Percentiles rank a stretch among this genome's conserved stretches.
Evolutionary conservation across 2,888 invertebrate species (phyloP).

Genomic region (Ferrisia virgata): DNA sequence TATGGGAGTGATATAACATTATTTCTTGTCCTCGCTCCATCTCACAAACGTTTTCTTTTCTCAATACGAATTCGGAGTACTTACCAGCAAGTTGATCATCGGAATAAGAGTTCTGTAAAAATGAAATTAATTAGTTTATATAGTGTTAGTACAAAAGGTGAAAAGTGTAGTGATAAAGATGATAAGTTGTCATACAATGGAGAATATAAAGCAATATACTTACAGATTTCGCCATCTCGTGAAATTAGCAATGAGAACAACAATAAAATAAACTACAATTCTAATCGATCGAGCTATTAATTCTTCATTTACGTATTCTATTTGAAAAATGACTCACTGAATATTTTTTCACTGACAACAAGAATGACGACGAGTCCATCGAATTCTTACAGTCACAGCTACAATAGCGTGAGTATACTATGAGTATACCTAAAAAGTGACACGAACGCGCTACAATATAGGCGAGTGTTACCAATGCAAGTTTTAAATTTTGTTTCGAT

Average conservation of each 20-base stretch:
- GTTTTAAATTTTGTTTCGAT: too few relatives aligned
- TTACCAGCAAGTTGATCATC: slow-evolving; percentile 91
- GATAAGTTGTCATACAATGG: not conserved
- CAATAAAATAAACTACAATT: not conserved
- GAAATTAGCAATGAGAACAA: not conserved
- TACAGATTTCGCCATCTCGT: slow-evolving; percentile 39
- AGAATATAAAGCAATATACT: not conserved
- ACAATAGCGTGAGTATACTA: too few relatives aligned
- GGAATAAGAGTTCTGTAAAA: slow-evolving; percentile 76
- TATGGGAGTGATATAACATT: slow-evolving; percentile 50
- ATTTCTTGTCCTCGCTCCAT: slow-evolving; percentile 54
- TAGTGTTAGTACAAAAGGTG: not conserved
- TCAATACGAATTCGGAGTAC: slow-evolving; percentile 53
- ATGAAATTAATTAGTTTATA: slow-evolving; percentile 11
- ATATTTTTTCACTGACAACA: not conserved
- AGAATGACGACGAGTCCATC: too few relatives aligned
- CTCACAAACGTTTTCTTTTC: not conserved
- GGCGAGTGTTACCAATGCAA: too few relatives aligned
- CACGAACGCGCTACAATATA: too few relatives aligned
- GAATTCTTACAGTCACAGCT: too few relatives aligned
- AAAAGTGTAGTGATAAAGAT: not conserved
- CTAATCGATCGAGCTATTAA: not conserved
- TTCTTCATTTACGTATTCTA: not conserved
- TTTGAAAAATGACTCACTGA: not conserved
- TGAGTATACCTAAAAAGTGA: too few relatives aligned